These are phyloP conservation scores for Geotria australis DNA, from an alignment of 2,797 vertebrate genomes.

Conservation along the genomic window DNA sequence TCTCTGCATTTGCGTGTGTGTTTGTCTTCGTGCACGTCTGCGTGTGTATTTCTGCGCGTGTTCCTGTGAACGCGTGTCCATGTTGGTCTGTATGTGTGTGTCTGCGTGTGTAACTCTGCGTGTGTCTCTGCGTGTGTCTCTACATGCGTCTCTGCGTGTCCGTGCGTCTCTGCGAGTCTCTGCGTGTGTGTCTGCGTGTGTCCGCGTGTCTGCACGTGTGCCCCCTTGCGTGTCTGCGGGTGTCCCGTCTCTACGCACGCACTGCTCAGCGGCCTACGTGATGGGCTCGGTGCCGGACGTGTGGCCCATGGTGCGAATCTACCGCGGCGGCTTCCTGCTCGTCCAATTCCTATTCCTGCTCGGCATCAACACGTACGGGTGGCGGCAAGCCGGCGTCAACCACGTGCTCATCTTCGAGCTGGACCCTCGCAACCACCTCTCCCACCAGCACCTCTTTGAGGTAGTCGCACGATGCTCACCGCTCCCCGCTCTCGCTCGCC, in stretches of 20 bases:
- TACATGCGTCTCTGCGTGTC: no score
- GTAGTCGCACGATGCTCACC: conserved; percentile 10
- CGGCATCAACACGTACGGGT: conserved; percentile 96
- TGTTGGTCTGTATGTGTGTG: no score
- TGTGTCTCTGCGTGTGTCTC: no score
- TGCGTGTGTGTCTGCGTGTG: no score
- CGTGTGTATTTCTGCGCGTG: no score
- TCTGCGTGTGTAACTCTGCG: no score
- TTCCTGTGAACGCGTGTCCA: no score
- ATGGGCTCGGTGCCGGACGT: conserved; percentile 7
- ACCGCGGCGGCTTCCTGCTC: conserved; percentile 86
- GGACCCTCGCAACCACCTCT: conserved; percentile 87
- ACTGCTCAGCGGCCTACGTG: no score
- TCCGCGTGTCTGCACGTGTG: neutral
- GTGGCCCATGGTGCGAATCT: conserved; percentile 87
- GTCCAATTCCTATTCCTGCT: conserved; percentile 95
- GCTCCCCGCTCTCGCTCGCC: no score
- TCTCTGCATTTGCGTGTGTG: no score
- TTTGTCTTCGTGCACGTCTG: no score
- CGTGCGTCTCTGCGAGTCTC: neutral
- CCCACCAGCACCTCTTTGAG: conserved; percentile 97
- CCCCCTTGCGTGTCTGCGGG: neutral
- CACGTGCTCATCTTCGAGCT: conserved; percentile 96
- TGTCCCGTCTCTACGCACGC: no score
- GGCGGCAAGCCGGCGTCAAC: conserved; percentile 95